phyloP scores from a whole-genome alignment of 2,888 invertebrate species.

The Cylloceria caligata region DNA sequence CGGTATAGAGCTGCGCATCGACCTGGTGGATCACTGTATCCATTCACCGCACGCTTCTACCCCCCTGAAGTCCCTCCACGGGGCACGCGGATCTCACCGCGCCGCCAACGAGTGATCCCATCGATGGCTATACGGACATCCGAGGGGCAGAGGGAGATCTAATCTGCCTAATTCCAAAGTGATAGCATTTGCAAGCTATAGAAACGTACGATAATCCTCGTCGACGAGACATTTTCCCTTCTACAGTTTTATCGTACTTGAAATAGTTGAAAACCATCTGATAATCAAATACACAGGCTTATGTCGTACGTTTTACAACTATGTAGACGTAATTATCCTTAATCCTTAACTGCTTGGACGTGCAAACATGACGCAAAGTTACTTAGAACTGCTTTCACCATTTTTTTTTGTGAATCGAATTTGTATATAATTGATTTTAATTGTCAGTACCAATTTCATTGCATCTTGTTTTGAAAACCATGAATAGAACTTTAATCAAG shows the following conservation, averaged over 20 bases:
- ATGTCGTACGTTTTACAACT: neutral
- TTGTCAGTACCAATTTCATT: no score
- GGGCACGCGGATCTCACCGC: neutral
- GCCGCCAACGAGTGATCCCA: constrained; percentile 17
- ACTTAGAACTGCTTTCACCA: no score
- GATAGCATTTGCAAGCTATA: neutral
- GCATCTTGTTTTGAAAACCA: no score
- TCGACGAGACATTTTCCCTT: neutral
- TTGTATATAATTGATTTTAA: no score
- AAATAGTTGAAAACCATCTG: no score
- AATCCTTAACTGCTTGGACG: no score
- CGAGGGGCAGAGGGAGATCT: constrained; percentile 20
- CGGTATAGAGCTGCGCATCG: neutral
- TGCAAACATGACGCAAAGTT: no score
- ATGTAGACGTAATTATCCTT: neutral
- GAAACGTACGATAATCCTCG: neutral
- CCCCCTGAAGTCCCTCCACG: neutral
- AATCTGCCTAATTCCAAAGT: constrained; percentile 46
- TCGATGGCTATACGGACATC: constrained; percentile 6
- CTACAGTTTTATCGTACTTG: neutral
- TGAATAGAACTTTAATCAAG: no score
- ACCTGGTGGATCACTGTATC: constrained; percentile 41
- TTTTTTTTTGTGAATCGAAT: no score
- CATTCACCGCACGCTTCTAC: neutral
- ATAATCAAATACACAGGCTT: no score